Base-by-base conservation (phyloP, 2,797 vertebrate species). In the Enteromius treurensis region DNA sequence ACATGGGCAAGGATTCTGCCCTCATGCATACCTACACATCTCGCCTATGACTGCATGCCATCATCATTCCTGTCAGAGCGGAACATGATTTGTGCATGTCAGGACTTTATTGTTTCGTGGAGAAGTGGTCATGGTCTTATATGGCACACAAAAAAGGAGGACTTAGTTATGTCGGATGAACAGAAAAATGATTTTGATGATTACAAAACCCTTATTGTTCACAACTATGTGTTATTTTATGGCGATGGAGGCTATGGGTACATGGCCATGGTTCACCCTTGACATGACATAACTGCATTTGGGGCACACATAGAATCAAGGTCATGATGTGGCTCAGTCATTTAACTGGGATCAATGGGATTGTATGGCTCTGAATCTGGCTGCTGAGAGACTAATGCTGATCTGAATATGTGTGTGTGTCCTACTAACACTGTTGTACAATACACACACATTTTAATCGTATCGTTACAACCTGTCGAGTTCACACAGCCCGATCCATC, bases 301-400 rank as follows among this genome's bases (percentile, higher is more conserved):
- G 51, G 21, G 62, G 60, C 49, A 37, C 42, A 65, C 6, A 69
- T 47, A 32, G 14, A 64, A 62, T 84, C 78, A 84, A 84, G 82
- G 78, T 84, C 77, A 77, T 86, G 73, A 81, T 81, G 55, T 34
- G 49, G 42, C 62, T 79, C 77, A 69, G 55, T 86, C 45, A 69
- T 69, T 81, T 65, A 77, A 55, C 60, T 64, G 77, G 55, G 40
- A 80, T 86, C 80, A 70, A 86, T 86, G 73, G 51, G 15, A 51
- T 62, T 13, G 32, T 69, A 71, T 45, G 81, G 13, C 2, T 76
- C 55, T 55, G 23, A 34, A 32, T 82, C 32, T 23, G 49, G 86
- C 60, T 58, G 49, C 10, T 77, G 68, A 29, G 60, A 60, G 58
- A 45, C 34, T 14, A 32, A 69, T 60, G 19, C 42, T 51, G 64